phyloP scores from a whole-genome alignment of 2,888 invertebrate species.

The Latrodectus elegans region DNA sequence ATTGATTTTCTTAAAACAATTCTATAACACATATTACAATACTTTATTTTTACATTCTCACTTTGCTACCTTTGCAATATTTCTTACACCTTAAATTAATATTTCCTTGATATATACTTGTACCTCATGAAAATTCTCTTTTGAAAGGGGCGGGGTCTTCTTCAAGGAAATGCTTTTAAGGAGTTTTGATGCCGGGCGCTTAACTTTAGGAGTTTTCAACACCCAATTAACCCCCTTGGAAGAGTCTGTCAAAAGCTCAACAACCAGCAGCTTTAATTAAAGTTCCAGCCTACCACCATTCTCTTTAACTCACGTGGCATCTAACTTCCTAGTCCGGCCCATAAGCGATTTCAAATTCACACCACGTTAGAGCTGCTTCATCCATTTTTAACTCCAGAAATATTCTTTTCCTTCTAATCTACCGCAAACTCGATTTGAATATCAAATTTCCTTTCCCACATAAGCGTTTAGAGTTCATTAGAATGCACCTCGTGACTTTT shows the following conservation, averaged over 20 bases:
- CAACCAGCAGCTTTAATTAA: constrained; percentile 58
- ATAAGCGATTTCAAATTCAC: background rate
- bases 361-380: constrained; percentile 6
- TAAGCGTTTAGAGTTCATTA: constrained; percentile 11
- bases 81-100: constrained; percentile 21
- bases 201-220: constrained; percentile 30
- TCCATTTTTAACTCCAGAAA: constrained; percentile 29
- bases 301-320: background rate
- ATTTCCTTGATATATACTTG: background rate
- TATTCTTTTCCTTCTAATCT: background rate
- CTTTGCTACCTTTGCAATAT: too few species aligned
- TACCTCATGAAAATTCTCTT: background rate
- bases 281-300: background rate
- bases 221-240: constrained; percentile 37
- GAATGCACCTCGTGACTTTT: constrained; percentile 36
- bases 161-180: background rate
- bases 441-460: constrained; percentile 14
- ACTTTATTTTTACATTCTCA: too few species aligned
- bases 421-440: constrained; percentile 34
- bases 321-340: background rate
- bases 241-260: constrained; percentile 1
- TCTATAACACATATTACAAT: too few species aligned
- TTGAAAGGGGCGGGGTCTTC: constrained; percentile 7
- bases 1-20: too few species aligned
- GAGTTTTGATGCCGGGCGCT: background rate